Evolutionary conservation across 2,113 vertebrate genomes (phyloP).

Genomic region (Rhynchopsitta pachyrhyncha): DNA sequence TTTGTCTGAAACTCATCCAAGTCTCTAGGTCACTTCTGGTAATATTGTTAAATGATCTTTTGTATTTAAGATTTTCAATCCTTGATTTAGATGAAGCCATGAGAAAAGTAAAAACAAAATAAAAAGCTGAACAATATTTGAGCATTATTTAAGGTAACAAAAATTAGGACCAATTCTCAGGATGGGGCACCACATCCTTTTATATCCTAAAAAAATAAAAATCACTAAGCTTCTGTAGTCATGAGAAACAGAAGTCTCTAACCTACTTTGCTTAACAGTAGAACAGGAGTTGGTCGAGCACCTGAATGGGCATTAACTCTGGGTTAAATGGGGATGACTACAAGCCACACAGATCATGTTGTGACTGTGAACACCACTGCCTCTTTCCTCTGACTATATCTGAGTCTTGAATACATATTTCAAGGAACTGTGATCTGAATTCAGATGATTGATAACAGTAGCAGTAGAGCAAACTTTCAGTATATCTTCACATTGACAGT

Average conservation of each 20-base stretch:
- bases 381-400: not conserved
- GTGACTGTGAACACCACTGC: not conserved
- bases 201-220: not conserved
- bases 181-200: not conserved
- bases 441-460: not conserved
- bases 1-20: not conserved
- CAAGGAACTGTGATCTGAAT: constrained; percentile 14
- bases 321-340: not conserved
- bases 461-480: constrained; percentile 8
- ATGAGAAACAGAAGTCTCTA: not conserved
- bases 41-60: not conserved
- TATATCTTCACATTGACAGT: constrained; percentile 15
- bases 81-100: not conserved
- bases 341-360: not conserved
- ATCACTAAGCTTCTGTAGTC: not conserved
- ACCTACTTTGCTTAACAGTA: not conserved
- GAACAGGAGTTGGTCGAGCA: not conserved
- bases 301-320: not conserved
- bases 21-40: not conserved
- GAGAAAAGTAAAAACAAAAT: not conserved
- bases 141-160: not conserved
- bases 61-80: not conserved
- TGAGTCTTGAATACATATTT: constrained; percentile 12
- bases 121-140: not conserved
- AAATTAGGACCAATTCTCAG: not conserved